Percentiles rank a stretch among this genome's conserved stretches.
These are phyloP conservation scores for Drosophila histrio DNA, from an alignment of 2,888 invertebrate species.

Conservation along the genomic window DNA sequence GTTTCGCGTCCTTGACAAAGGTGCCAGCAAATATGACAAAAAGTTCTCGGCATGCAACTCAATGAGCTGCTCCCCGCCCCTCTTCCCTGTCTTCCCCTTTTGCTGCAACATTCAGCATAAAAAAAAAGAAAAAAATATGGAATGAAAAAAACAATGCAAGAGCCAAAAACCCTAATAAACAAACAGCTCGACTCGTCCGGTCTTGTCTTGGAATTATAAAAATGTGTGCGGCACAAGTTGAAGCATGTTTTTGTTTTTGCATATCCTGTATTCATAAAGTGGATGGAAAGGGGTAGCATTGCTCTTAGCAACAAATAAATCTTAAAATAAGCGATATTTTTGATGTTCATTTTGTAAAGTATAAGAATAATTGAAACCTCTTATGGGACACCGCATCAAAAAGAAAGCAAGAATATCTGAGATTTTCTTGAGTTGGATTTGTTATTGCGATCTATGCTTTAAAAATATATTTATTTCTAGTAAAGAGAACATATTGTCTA, in stretches of 20 bases:
- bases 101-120: neutral
- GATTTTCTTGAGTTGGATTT: no score
- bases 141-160: constrained; percentile 19
- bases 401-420: no score
- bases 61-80: constrained; percentile 26
- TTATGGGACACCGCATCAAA: no score
- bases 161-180: constrained; percentile 32
- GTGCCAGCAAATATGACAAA: constrained; percentile 55
- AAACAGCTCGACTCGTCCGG: constrained; percentile 27
- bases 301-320: no score
- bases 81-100: neutral
- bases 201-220: constrained; percentile 38
- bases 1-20: constrained; percentile 68
- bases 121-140: constrained; percentile 22
- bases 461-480: no score
- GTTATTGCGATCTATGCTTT: no score
- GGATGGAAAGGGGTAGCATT: neutral
- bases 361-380: no score
- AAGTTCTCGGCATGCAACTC: constrained; percentile 51
- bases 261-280: constrained; percentile 6
- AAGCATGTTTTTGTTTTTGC: constrained; percentile 10
- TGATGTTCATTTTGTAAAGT: no score
- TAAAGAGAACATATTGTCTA: no score
- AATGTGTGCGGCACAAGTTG: constrained; percentile 26
- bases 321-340: no score